Evolutionary conservation across 2,888 invertebrate genomes (phyloP).

Genomic region (Drosophila neonasuta): DNA sequence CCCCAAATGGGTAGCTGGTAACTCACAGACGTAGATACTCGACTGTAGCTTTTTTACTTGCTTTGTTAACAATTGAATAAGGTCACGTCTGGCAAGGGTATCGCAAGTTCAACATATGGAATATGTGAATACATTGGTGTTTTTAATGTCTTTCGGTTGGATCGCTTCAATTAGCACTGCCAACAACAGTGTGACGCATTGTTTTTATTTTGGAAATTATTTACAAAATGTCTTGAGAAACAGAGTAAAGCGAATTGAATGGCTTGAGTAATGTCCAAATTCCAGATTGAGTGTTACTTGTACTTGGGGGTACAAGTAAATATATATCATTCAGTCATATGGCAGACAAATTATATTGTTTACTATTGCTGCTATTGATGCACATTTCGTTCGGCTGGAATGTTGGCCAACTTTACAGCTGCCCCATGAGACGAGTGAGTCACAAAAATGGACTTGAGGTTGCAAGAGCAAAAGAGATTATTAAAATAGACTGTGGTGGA

Average conservation of each 20-base stretch:
- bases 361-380: slow-evolving; percentile 39
- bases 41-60: no score
- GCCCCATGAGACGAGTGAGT: slow-evolving; percentile 16
- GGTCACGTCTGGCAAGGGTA: slow-evolving; percentile 1
- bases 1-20: no score
- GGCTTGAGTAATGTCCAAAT: slow-evolving; percentile 20
- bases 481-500: slow-evolving; percentile 48
- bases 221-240: slow-evolving; percentile 44
- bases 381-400: slow-evolving; percentile 45
- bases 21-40: no score
- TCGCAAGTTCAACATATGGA: not conserved
- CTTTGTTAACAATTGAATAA: not conserved
- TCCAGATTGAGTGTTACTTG: slow-evolving; percentile 48
- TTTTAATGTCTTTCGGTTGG: slow-evolving; percentile 50
- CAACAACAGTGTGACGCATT: slow-evolving; percentile 65
- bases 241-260: slow-evolving; percentile 23
- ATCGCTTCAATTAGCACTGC: slow-evolving; percentile 64
- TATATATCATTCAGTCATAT: slow-evolving; percentile 50
- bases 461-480: slow-evolving; percentile 5
- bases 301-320: slow-evolving; percentile 47
- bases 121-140: slow-evolving; percentile 3
- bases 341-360: slow-evolving; percentile 52
- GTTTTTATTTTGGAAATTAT: slow-evolving; percentile 69
- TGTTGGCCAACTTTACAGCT: slow-evolving; percentile 46
- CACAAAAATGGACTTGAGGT: not conserved